Evolutionary conservation across 2,888 invertebrate genomes (phyloP).

Genomic region (Podabrus alpinus): DNA sequence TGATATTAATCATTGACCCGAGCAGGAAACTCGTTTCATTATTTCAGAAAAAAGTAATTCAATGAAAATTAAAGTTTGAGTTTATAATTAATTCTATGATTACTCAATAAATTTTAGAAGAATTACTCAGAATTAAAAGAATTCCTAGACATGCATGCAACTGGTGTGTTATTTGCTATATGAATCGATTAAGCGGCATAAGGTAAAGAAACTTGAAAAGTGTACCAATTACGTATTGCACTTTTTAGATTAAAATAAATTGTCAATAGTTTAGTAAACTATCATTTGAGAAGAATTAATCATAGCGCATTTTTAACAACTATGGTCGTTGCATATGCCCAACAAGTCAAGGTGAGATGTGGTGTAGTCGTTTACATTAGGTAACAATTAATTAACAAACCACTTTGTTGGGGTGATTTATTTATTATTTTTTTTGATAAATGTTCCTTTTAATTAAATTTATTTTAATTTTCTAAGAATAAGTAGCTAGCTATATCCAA

Average conservation of each 20-base stretch:
- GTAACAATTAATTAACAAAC: neutral
- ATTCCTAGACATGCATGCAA: neutral
- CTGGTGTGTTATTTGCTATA: neutral
- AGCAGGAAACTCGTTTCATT: no score
- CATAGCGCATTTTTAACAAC: no score
- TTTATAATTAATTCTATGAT: neutral
- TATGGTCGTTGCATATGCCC: no score
- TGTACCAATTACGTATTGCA: neutral
- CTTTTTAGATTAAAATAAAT: neutral
- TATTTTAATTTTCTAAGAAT: neutral
- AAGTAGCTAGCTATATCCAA: neutral
- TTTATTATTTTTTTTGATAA: neutral
- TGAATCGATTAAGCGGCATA: neutral
- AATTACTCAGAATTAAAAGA: neutral
- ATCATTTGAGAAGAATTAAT: neutral
- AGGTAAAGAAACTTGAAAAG: neutral
- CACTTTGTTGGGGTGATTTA: neutral
- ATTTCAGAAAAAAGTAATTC: no score
- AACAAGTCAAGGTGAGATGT: neutral
- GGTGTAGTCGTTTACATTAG: neutral
- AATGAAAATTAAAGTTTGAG: neutral
- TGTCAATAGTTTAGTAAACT: neutral
- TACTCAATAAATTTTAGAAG: neutral
- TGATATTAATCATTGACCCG: no score
- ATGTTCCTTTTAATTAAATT: neutral